Evolutionary conservation across 2,113 vertebrate genomes (phyloP).

Genomic region (Tiliqua scincoides): DNA sequence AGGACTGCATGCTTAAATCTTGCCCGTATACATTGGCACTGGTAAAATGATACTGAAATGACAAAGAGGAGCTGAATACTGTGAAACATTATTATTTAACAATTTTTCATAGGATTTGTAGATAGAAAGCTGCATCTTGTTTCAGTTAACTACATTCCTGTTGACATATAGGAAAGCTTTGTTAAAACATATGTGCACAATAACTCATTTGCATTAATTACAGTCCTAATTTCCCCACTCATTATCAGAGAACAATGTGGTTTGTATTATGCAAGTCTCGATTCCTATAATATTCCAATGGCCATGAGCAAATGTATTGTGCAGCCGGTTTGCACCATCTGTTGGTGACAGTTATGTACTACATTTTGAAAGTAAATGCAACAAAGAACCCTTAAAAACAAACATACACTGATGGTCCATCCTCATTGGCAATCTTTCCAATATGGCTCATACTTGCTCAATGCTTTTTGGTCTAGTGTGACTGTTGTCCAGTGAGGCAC

Average conservation of each 20-base stretch:
- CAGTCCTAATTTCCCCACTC: neutral
- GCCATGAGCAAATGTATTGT: slow-evolving; percentile 11
- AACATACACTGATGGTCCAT: too few relatives aligned
- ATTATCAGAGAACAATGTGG: neutral
- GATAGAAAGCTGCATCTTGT: neutral
- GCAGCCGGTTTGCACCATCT: slow-evolving; percentile 59
- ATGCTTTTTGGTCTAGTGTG: too few relatives aligned
- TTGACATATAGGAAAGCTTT: neutral
- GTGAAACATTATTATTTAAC: neutral
- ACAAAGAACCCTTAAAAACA: too few relatives aligned
- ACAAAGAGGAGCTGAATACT: too few relatives aligned
- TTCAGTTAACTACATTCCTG: neutral
- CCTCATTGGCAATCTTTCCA: too few relatives aligned
- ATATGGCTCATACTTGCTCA: too few relatives aligned
- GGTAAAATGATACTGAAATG: neutral
- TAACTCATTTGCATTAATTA: neutral
- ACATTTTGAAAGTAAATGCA: neutral
- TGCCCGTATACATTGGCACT: neutral
- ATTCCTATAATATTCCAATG: neutral
- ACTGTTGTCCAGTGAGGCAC: too few relatives aligned
- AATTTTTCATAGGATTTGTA: neutral
- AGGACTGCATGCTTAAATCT: too few relatives aligned
- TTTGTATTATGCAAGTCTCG: neutral
- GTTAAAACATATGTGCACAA: neutral
- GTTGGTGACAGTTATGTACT: slow-evolving; percentile 15